A percentile compares a stretch with the other conserved stretches of the same genome.
Conservation (phyloP, 2,888 invertebrate genomes). For the Heliconius ethilla region DNA sequence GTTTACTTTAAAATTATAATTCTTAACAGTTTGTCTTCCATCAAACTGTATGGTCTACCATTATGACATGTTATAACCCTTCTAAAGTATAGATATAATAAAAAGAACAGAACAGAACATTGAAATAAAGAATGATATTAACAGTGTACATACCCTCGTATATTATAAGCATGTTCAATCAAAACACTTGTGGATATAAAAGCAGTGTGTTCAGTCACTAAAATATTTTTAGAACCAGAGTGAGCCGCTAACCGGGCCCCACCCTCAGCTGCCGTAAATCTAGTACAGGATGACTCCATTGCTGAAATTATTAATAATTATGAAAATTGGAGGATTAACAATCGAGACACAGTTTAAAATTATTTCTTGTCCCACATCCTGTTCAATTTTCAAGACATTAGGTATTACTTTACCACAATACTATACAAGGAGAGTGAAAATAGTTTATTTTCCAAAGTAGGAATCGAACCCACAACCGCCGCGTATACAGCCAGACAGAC, state of each 20-base stretch:
- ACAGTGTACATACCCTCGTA: slow-evolving; percentile 77
- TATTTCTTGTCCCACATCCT: neutral
- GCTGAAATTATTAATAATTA: slow-evolving; percentile 5
- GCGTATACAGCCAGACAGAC: no score
- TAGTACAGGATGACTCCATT: slow-evolving; percentile 66
- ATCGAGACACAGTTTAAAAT: neutral
- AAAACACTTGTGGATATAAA: slow-evolving; percentile 94
- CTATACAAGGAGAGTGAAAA: neutral
- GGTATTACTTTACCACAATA: neutral
- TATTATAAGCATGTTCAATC: slow-evolving; percentile 88
- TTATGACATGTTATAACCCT: no score
- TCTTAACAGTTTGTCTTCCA: no score
- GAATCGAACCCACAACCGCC: no score
- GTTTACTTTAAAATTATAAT: no score
- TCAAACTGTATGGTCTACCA: no score
- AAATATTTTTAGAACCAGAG: slow-evolving; percentile 61
- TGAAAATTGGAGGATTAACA: neutral
- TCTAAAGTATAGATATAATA: neutral
- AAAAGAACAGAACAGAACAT: neutral
- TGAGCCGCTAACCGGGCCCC: slow-evolving; percentile 68
- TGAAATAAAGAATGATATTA: no score
- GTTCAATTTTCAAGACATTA: neutral
- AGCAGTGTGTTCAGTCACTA: slow-evolving; percentile 82
- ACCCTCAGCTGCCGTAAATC: slow-evolving; percentile 74
- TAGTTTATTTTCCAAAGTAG: neutral